Evolutionary conservation across 2,113 vertebrate species (phyloP).

Genomic region (Colaptes auratus): DNA sequence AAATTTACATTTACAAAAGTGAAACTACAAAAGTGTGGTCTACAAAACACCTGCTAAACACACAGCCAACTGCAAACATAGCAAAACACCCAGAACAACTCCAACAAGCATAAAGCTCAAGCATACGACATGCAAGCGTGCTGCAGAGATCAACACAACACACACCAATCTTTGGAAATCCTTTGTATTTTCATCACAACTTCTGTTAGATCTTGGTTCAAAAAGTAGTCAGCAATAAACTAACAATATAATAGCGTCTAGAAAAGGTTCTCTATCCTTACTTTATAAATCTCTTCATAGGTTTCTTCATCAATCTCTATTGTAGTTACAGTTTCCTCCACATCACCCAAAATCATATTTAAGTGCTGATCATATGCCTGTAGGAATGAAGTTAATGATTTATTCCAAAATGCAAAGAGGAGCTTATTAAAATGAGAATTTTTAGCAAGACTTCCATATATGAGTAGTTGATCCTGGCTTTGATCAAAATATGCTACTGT

Average conservation of each 20-base stretch:
- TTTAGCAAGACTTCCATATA: background rate
- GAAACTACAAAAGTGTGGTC: background rate
- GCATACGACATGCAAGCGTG: background rate
- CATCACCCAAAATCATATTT: constrained; percentile 98
- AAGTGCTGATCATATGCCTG: constrained; percentile 98
- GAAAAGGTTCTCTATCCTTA: constrained; percentile 61
- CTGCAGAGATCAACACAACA: background rate
- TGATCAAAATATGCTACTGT: background rate
- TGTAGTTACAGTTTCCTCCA: constrained; percentile 98
- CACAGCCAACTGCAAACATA: background rate
- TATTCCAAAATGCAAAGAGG: background rate
- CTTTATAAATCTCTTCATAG: constrained; percentile 98
- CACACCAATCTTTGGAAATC: background rate
- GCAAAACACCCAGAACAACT: background rate
- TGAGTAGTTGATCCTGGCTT: background rate
- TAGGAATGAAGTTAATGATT: background rate
- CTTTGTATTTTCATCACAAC: background rate
- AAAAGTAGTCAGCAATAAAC: background rate
- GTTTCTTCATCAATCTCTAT: constrained; percentile 99
- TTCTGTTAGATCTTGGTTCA: background rate
- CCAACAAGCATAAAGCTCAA: background rate
- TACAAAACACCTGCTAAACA: background rate
- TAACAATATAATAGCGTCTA: background rate
- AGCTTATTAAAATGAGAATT: background rate
- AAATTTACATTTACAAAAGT: constrained; percentile 9